These are phyloP conservation scores for Crotalus tigris DNA, from an alignment of 2,113 vertebrate genomes.

Conservation along the genomic window DNA sequence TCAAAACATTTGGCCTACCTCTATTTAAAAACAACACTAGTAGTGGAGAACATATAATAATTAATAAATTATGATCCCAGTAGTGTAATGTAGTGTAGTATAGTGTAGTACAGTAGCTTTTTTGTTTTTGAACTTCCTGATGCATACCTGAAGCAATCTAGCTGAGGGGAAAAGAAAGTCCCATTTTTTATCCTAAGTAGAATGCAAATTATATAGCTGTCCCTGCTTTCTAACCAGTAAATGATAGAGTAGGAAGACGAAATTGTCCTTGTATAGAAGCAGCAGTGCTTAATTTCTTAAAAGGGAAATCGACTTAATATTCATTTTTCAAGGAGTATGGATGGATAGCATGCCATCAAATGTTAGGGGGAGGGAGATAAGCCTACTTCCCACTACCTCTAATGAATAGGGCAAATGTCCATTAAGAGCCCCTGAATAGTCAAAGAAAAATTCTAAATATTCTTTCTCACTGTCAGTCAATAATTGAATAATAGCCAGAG, in stretches of 20 bases:
- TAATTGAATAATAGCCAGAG: background rate
- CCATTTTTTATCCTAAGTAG: background rate
- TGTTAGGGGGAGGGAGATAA: background rate
- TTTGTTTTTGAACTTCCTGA: background rate
- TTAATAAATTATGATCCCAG: background rate
- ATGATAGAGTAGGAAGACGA: background rate
- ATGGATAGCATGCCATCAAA: background rate
- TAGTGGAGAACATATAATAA: background rate
- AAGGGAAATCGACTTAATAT: background rate
- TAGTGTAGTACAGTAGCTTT: background rate
- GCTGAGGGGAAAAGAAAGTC: background rate
- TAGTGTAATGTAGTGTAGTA: background rate
- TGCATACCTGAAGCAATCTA: background rate
- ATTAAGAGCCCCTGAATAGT: background rate
- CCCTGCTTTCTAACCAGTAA: background rate
- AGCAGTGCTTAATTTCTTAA: background rate
- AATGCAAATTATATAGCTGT: background rate
- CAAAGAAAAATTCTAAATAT: background rate
- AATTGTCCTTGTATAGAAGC: background rate
- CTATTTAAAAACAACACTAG: background rate
- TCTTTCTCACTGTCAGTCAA: background rate
- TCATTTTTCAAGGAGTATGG: background rate
- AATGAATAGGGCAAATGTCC: background rate
- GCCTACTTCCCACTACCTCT: background rate
- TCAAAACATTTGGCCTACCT: background rate